phyloP scores from a whole-genome alignment of 2,888 invertebrate genomes.

The Mylabris sibirica region DNA sequence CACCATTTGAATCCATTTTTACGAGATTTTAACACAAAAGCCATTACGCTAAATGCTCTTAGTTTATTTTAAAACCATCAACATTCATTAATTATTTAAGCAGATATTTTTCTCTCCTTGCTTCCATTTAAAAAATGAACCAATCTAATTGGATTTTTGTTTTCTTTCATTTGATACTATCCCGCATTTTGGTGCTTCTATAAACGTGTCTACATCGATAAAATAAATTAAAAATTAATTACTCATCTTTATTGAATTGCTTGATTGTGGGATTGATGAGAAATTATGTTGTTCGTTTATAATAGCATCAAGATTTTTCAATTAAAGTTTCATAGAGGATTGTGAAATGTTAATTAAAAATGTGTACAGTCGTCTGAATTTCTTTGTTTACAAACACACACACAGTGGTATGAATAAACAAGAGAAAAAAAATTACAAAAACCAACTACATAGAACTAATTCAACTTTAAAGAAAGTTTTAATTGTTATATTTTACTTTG shows the following conservation, averaged over 20 bases:
- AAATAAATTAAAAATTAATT: conserved; percentile 8
- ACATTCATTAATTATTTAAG: conserved; percentile 10
- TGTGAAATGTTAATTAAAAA: conserved; percentile 34
- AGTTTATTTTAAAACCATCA: conserved; percentile 1
- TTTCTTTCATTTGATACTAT: not conserved
- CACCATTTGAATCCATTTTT: not conserved
- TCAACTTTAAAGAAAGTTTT: conserved; percentile 32
- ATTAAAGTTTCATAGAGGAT: conserved; percentile 27
- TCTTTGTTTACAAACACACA: conserved; percentile 6
- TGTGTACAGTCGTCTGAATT: conserved; percentile 30
- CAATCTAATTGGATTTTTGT: not conserved
- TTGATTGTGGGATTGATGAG: not conserved
- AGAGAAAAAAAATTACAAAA: conserved; percentile 17
- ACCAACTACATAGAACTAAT: conserved; percentile 32
- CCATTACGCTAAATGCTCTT: not conserved
- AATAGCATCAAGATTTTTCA: conserved; percentile 14
- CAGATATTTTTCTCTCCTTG: not conserved
- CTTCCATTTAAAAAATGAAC: not conserved
- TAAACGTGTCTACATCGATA: not conserved
- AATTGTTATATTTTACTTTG: conserved; percentile 25
- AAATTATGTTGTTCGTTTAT: not conserved
- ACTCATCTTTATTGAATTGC: not conserved
- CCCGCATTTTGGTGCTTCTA: too few species aligned
- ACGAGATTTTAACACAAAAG: not conserved
- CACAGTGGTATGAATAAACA: not conserved